Evolutionary conservation across 2,888 invertebrate genomes (phyloP).

Genomic region (Orthonevra nobilis): DNA sequence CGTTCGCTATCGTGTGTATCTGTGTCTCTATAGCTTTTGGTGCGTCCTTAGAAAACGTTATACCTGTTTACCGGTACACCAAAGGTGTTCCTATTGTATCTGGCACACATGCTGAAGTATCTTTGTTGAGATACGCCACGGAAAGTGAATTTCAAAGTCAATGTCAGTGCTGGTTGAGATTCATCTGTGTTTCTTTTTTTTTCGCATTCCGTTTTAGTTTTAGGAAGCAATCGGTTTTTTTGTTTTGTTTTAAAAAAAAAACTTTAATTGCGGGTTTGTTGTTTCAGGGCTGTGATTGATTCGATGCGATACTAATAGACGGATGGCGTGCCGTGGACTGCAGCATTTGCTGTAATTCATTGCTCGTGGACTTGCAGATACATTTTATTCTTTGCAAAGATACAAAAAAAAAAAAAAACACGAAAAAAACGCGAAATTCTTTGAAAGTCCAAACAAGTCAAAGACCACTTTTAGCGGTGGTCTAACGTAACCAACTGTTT

Average conservation of each 20-base stretch:
- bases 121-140: no score
- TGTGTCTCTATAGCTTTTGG: not conserved
- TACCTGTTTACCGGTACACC: slow-evolving; percentile 42
- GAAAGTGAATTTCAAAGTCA: slow-evolving; percentile 70
- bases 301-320: slow-evolving; percentile 6
- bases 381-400: no score
- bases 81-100: slow-evolving; percentile 2
- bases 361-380: no score
- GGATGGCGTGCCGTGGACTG: slow-evolving; percentile 33
- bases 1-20: slow-evolving; percentile 6
- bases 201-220: slow-evolving; percentile 32
- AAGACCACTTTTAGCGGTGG: not conserved
- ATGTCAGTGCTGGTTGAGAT: slow-evolving; percentile 58
- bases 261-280: not conserved
- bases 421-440: slow-evolving; percentile 4
- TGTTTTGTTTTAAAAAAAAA: slow-evolving; percentile 10
- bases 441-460: slow-evolving; percentile 4
- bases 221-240: slow-evolving; percentile 45
- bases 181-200: slow-evolving; percentile 38
- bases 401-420: no score
- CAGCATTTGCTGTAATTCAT: no score
- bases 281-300: slow-evolving; percentile 23
- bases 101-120: not conserved
- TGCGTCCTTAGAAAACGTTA: slow-evolving; percentile 64
- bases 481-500: slow-evolving; percentile 25